These are phyloP conservation scores for Cranoglanis bouderius DNA, from an alignment of 2,113 vertebrate species.

Conservation along the genomic window DNA sequence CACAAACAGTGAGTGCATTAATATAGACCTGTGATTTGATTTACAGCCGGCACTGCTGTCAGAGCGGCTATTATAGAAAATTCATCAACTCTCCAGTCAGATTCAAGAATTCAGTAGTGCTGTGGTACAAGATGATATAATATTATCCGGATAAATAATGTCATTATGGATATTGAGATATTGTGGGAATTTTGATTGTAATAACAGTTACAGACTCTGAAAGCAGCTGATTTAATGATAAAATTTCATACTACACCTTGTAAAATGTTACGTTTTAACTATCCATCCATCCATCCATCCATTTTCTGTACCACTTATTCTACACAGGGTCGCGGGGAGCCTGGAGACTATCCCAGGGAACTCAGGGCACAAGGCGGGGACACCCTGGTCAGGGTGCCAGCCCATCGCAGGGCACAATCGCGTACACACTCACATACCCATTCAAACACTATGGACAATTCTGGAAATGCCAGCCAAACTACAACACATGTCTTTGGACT, in stretches of 20 bases:
- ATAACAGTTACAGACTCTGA: not conserved
- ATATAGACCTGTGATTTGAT: not conserved
- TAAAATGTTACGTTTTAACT: not conserved
- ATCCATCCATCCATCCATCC: not conserved
- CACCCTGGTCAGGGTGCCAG: too few species aligned
- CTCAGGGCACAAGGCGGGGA: too few species aligned
- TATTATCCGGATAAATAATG: not conserved
- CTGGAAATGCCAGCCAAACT: too few species aligned
- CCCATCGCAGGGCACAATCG: too few species aligned
- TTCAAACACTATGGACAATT: too few species aligned
- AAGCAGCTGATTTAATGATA: not conserved
- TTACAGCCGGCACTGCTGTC: not conserved
- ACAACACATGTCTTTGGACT: too few species aligned
- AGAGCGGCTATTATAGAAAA: not conserved
- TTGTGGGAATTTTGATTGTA: not conserved
- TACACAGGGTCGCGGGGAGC: too few species aligned
- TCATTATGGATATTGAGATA: not conserved
- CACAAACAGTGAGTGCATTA: not conserved
- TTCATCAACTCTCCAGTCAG: not conserved
- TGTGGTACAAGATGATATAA: not conserved
- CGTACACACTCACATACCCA: too few species aligned
- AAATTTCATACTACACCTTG: not conserved
- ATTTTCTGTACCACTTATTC: too few species aligned
- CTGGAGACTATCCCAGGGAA: too few species aligned
- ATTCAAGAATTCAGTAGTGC: not conserved